Evolutionary conservation across 2,888 invertebrate genomes (phyloP), one percentile per base, ranked within the genome.

Genomic region (Flexamia atlantica): DNA sequence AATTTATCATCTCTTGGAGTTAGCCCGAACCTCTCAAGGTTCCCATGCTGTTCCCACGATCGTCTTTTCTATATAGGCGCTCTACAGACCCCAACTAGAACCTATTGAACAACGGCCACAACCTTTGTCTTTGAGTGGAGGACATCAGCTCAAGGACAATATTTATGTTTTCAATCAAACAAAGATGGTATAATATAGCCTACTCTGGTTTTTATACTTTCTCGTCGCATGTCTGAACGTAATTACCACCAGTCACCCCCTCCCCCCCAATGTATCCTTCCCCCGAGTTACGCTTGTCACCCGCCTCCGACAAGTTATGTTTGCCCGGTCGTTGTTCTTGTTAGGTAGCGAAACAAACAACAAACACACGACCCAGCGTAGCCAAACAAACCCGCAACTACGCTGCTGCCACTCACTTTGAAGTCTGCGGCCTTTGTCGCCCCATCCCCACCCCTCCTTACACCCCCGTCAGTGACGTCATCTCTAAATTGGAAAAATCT

Each of bases 401-500:
- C 30, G 14, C 28, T 17, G 64, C 64, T 23, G 30, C 28, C 64
- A 64, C 64, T 64, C 64, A 64, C 64, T 64, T 64, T 64, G 64
- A 64, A 64, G 64, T 64, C 64, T 17, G 53, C 64, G 64, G 64
- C 28, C 57, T 64, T 64, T 64, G 64, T 64, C 30, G 64, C 64
- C 64, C 30, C 60, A 5, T 25, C 25, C 30, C 72, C 40, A 28
- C 72, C 40, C 3, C 23, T 20, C 20, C 1, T n/a, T 5, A 28
- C 42, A 72, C 72, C 72, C 72, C 72, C 42, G 40, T 12, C 25
- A 23, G 72, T 72, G 72, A 72, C 72, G 72, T 72, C 72, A 72
- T 40, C 30, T 70, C 36, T n/a, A 40, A 72, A 72, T 72, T 72
- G 72, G 72, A 72, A 72, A 40, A 72, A 72, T 72, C 36, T 72